Conservation (phyloP, 1,140 invertebrate genomes). For the Hylaeus volcanicus region DNA sequence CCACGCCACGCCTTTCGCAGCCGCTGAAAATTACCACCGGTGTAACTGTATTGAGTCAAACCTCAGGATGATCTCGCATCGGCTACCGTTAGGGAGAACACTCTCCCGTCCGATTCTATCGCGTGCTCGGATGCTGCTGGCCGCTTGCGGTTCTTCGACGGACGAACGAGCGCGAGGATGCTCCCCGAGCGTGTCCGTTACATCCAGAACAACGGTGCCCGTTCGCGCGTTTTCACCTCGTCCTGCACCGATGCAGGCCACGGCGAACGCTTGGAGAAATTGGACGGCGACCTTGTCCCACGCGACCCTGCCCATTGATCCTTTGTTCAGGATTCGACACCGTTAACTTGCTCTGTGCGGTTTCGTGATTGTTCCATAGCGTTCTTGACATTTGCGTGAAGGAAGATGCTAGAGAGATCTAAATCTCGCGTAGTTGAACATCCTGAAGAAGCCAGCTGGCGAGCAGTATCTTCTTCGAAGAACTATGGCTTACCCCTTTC, state of each 20-base stretch:
- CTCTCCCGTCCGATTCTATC: slow-evolving; percentile 24
- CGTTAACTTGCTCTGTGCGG: slow-evolving; percentile 26
- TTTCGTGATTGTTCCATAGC: not conserved
- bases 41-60: slow-evolving; percentile 54
- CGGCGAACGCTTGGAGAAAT: slow-evolving; percentile 19
- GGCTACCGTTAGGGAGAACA: slow-evolving; percentile 53
- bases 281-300: slow-evolving; percentile 29
- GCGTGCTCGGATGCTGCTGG: slow-evolving; percentile 27
- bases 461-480: no score
- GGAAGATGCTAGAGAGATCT: not conserved
- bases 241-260: not conserved
- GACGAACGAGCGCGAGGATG: slow-evolving; percentile 10
- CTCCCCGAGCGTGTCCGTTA: slow-evolving; percentile 42
- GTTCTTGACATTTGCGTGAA: slow-evolving; percentile 15
- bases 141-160: slow-evolving; percentile 55
- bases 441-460: no score
- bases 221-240: slow-evolving; percentile 6
- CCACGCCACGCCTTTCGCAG: slow-evolving; percentile 26
- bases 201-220: slow-evolving; percentile 20
- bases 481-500: no score
- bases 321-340: slow-evolving; percentile 35
- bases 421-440: no score
- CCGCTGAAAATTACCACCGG: slow-evolving; percentile 41
- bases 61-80: slow-evolving; percentile 11
- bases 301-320: slow-evolving; percentile 18